A percentile compares a stretch with the other conserved stretches of the same genome.
phyloP scores from a whole-genome alignment of 2,888 invertebrate species.

The Cosmia trapezina region DNA sequence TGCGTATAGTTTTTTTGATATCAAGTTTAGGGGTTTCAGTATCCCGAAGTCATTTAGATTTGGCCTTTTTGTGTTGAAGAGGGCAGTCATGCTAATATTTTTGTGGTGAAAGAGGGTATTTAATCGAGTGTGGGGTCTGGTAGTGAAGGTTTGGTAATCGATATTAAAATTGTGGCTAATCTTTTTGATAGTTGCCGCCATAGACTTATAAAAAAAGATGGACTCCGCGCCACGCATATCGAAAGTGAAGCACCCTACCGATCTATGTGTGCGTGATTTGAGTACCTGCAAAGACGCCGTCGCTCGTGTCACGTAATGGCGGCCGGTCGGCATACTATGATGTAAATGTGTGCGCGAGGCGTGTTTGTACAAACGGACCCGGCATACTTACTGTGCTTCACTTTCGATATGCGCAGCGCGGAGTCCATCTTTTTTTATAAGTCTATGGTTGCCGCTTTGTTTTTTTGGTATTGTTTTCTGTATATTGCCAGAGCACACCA shows the following conservation, averaged over 20 bases:
- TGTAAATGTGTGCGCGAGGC: too few relatives aligned
- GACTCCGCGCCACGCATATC: too few relatives aligned
- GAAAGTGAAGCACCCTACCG: too few relatives aligned
- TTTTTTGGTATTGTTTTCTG: not conserved
- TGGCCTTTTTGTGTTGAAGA: constrained; percentile 41
- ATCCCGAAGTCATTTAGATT: constrained; percentile 59
- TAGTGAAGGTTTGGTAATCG: constrained; percentile 33
- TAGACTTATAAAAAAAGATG: too few relatives aligned
- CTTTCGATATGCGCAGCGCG: too few relatives aligned
- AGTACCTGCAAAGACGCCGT: too few relatives aligned
- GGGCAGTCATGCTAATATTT: constrained; percentile 27
- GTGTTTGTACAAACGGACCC: too few relatives aligned
- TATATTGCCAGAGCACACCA: not conserved
- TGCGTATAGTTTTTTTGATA: constrained; percentile 77
- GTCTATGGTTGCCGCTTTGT: not conserved
- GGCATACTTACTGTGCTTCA: too few relatives aligned
- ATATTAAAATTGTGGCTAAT: constrained; percentile 9
- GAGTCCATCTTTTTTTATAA: too few relatives aligned
- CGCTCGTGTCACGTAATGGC: too few relatives aligned
- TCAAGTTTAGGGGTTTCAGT: constrained; percentile 58
- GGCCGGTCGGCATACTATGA: too few relatives aligned
- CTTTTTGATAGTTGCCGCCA: not conserved
- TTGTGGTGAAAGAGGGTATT: constrained; percentile 21
- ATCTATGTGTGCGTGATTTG: too few relatives aligned
- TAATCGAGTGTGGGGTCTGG: constrained; percentile 48